A percentile compares a stretch with the other conserved stretches of the same genome.
Evolutionary conservation across 1,140 invertebrate species (phyloP).

Genomic region (Homarus americanus): DNA sequence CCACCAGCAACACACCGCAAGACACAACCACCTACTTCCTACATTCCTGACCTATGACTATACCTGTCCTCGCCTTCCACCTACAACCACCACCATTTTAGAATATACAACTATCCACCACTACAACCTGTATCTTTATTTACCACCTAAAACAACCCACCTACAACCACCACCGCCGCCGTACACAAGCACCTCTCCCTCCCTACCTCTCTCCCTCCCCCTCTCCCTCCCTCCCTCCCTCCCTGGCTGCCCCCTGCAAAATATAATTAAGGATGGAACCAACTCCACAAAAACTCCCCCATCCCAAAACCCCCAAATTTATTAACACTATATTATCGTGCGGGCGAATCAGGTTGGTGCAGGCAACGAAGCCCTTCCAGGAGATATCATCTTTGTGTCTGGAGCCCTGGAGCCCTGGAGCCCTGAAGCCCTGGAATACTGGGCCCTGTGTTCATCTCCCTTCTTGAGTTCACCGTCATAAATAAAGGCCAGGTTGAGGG

Average conservation of each 20-base stretch:
- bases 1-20: neutral
- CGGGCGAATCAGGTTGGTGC: neutral
- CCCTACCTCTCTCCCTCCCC: constrained; percentile 6
- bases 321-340: constrained; percentile 43
- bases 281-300: constrained; percentile 42
- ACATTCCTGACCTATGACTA: neutral
- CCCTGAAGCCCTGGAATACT: neutral
- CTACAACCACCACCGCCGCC: neutral
- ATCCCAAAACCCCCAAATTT: constrained; percentile 20
- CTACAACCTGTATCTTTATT: too few species aligned
- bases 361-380: neutral
- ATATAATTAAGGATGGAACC: constrained; percentile 42
- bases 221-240: constrained; percentile 3
- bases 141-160: too few species aligned
- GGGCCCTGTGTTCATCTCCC: constrained; percentile 17
- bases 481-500: constrained; percentile 11
- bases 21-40: neutral
- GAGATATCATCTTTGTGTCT: constrained; percentile 43
- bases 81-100: neutral
- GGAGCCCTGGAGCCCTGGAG: constrained; percentile 4
- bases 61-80: too few species aligned
- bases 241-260: constrained; percentile 11
- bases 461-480: constrained; percentile 26
- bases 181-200: neutral
- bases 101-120: too few species aligned